Base-by-base conservation (phyloP, 2,113 vertebrate genomes). In the Okapia johnstoni region DNA sequence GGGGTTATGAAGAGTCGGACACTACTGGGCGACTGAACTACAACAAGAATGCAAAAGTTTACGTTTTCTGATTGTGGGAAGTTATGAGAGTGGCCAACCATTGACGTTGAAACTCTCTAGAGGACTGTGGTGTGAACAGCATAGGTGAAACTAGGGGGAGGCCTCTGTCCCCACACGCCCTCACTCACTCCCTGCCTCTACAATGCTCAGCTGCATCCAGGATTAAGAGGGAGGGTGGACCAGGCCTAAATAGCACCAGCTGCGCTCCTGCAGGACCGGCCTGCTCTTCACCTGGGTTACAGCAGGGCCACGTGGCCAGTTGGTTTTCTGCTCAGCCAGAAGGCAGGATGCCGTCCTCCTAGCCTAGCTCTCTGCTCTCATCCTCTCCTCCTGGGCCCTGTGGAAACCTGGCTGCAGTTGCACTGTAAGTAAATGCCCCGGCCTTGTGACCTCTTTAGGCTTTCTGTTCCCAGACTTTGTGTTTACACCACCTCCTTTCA, bases 331-430 rank as follows among this genome's bases (percentile, higher is more conserved):
- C 63, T 48, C 0, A 0, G 43, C n/a, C 28, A 12, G 40, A 19
- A 87, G 70, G 13, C 36, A 13, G 23, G 16, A 8, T 17, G 36
- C 4, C 0, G 19, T 9, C 3, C 10, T 26, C 23, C 30, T 50
- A 0, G 2, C 15, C 0, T 11, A 19, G 77, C 15, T 76, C 9
- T 89, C 83, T n/a, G 21, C 80, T 17, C 19, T 17, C 5, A 6
- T 57, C 54, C 43, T 55, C 21, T 28, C 50, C 66, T 26, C 0
- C 46, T 6, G 30, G 90, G 40, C 40, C 25, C 28, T 12, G 4
- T 21, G 33, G 15, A 61, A 80, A 80, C 52, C 87, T 61, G 55
- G 46, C 26, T 87, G 33, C 23, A 1, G 33, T 12, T 84, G 33
- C 23, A 0, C 28, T 88, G 33, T 73, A 61, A 70, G 63, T 36